Evolutionary conservation across 2,888 invertebrate genomes (phyloP).

Genomic region (Lysandra bellargus): DNA sequence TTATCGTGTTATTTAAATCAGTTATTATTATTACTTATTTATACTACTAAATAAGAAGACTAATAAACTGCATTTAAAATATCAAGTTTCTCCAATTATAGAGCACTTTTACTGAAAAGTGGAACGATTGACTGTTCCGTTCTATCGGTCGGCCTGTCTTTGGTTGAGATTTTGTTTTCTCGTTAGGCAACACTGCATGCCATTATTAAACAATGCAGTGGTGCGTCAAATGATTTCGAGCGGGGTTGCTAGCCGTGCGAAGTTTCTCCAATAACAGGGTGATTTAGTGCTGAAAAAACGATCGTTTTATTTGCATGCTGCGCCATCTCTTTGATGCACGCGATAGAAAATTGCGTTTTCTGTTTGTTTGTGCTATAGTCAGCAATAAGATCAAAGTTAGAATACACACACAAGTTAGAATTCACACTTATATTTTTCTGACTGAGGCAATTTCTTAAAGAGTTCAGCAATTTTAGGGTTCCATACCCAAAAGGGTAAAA

Average conservation of each 20-base stretch:
- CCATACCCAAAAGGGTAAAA: too few relatives aligned
- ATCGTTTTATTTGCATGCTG: not conserved
- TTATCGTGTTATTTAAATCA: not conserved
- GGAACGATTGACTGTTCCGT: conserved; percentile 56
- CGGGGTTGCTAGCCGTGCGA: conserved; percentile 35
- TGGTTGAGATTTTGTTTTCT: conserved; percentile 49
- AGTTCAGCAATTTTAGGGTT: too few relatives aligned
- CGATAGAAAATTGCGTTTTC: not conserved
- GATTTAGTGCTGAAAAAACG: not conserved
- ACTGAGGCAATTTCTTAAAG: not conserved
- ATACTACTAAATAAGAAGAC: not conserved
- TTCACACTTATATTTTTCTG: not conserved
- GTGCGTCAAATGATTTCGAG: conserved; percentile 1
- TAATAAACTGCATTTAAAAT: not conserved
- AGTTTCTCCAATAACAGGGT: not conserved
- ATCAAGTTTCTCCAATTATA: conserved; percentile 49
- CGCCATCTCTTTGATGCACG: conserved; percentile 18
- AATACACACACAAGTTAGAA: too few relatives aligned
- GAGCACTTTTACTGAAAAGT: conserved; percentile 60
- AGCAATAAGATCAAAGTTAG: too few relatives aligned
- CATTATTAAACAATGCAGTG: conserved; percentile 11
- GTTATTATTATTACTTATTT: not conserved
- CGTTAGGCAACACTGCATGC: conserved; percentile 33
- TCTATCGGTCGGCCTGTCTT: conserved; percentile 45
- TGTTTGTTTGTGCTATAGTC: not conserved